Base-by-base conservation (phyloP, 2,888 invertebrate genomes). In the Hylaea fasciaria region DNA sequence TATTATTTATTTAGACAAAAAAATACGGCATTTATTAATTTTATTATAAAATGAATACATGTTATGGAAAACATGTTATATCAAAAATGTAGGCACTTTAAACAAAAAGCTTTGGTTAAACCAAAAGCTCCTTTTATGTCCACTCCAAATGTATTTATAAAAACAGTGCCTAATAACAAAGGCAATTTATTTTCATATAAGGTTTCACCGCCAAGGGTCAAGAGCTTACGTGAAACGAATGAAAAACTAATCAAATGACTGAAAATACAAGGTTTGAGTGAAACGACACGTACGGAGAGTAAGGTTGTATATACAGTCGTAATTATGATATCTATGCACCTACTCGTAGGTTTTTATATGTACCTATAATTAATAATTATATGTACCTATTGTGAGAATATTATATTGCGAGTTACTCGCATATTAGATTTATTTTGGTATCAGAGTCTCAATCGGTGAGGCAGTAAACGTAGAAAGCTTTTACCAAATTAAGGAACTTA, bases 321-420 rank as follows among this genome's bases (percentile, higher is more conserved):
- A n/a, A n/a, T 22, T 22, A 22, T 5, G 2, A 22, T 5, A 22
- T 22, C 3, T n/a, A 39, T n/a, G 41, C 55, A 46, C 55, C 13
- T 37, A 50, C 46, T 41, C 49, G 32, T 49, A 56, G n/a, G n/a
- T n/a, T n/a, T n/a, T 57, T 58, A 56, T 64, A 57, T 55, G 48
- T 17, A 39, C 44, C 57, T 45, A 67, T 64, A n/a, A n/a, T n/a
- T n/a, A n/a, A n/a, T n/a, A n/a, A 56, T 57, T 58, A 56, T 64
- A 57, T 55, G 48, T 17, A 39, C 44, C 57, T 45, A 67, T 64
- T 53, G 62, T 60, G 44, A 58, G 64, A 67, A 62, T 57, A 59
- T 49, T 54, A 62, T 69, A 66, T 62, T 65, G 47, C 48, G 49
- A 62, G 46, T 51, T 57, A 46, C 57, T 56, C 45, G 52, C 57